Percentiles rank a stretch among this genome's conserved stretches.
Conservation (phyloP, 2,113 vertebrate genomes). For the Lates calcarifer region DNA sequence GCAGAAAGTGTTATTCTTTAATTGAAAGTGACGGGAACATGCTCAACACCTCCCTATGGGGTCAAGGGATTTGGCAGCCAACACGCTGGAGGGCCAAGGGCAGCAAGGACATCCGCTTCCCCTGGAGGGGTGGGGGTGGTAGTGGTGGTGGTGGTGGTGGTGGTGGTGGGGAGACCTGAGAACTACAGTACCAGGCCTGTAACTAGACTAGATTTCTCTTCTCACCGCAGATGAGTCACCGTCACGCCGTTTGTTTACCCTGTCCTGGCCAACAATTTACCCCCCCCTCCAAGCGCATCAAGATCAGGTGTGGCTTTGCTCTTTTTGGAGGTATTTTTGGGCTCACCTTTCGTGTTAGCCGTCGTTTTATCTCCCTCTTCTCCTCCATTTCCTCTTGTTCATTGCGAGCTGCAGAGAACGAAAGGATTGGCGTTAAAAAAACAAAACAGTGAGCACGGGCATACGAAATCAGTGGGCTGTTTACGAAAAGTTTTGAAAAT, state of each 20-base stretch:
- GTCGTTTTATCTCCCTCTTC: conserved; percentile 96
- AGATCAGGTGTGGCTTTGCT: conserved; percentile 34
- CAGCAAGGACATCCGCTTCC: conserved; percentile 59
- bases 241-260: conserved; percentile 47
- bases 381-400: conserved; percentile 98
- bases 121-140: no score
- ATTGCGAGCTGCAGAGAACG: conserved; percentile 91
- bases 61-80: conserved; percentile 63
- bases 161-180: conserved; percentile 36
- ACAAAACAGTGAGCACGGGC: neutral
- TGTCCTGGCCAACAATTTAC: conserved; percentile 20
- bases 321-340: conserved; percentile 58
- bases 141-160: no score
- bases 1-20: conserved; percentile 61
- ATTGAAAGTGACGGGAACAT: conserved; percentile 64
- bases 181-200: conserved; percentile 13
- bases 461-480: conserved; percentile 11
- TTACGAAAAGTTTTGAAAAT: conserved; percentile 21
- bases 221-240: conserved; percentile 53
- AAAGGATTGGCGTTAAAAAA: conserved; percentile 30
- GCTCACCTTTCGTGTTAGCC: conserved; percentile 95
- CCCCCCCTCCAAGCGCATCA: conserved; percentile 14
- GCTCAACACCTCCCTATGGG: conserved; percentile 65
- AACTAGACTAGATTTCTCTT: conserved; percentile 14
- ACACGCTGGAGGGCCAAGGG: conserved; percentile 63